phyloP scores from a whole-genome alignment of 2,797 vertebrate species.

The Acropternis orthonyx region DNA sequence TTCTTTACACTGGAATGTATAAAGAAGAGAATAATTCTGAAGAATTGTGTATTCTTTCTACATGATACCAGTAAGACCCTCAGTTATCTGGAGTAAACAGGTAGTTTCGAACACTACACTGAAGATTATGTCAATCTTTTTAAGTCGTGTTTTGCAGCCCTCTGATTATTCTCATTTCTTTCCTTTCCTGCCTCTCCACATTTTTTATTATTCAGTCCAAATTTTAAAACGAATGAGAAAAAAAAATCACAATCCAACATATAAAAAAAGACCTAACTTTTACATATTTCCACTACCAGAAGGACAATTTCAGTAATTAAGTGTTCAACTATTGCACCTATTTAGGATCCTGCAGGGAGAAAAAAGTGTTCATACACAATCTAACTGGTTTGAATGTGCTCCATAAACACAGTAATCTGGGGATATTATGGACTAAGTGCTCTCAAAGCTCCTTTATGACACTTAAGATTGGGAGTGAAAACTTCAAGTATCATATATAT shows the following conservation, averaged over 20 bases:
- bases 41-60: neutral
- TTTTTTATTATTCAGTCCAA: neutral
- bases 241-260: neutral
- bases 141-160: neutral
- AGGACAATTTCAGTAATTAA: neutral
- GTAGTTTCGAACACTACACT: neutral
- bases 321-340: neutral
- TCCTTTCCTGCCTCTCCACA: neutral
- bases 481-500: neutral
- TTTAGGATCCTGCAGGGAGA: neutral
- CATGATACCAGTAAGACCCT: neutral
- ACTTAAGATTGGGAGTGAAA: neutral
- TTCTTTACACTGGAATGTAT: too few species aligned
- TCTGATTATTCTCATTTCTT: neutral
- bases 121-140: neutral
- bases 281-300: neutral
- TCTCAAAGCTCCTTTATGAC: neutral
- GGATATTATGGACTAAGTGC: neutral
- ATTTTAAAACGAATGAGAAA: neutral
- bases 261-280: neutral
- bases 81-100: neutral
- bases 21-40: neutral
- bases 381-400: neutral
- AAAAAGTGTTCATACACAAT: neutral
- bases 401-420: neutral